Conservation (phyloP, 2,797 vertebrate species). For the Lepus oiostolus region DNA sequence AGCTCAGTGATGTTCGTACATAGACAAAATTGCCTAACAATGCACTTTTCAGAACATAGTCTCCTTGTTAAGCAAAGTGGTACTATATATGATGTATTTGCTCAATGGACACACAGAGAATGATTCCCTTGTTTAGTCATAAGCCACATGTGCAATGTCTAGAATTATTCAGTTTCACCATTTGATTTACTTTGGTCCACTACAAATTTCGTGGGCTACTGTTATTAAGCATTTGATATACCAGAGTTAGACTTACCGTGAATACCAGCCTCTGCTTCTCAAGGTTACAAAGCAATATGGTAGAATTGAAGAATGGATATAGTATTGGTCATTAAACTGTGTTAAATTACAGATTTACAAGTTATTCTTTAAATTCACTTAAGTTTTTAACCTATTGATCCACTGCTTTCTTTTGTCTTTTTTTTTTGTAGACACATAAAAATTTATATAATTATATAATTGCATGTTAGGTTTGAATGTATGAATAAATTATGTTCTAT, state of each 20-base stretch:
- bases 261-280: neutral
- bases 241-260: neutral
- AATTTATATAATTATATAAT: too few relatives aligned
- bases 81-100: neutral
- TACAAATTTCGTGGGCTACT: neutral
- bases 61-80: too few relatives aligned
- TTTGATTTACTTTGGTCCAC: neutral
- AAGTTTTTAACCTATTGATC: constrained; percentile 6
- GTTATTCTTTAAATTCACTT: neutral
- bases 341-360: neutral
- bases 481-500: too few relatives aligned
- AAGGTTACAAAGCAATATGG: neutral
- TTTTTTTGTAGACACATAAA: neutral
- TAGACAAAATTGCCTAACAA: too few relatives aligned
- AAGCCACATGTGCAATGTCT: neutral
- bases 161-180: neutral
- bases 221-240: neutral
- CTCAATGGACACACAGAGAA: neutral
- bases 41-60: too few relatives aligned
- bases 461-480: too few relatives aligned
- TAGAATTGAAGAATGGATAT: neutral
- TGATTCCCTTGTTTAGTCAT: neutral
- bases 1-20: too few relatives aligned
- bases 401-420: neutral
- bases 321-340: neutral